A percentile compares a stretch with the other conserved stretches of the same genome.
phyloP scores from a whole-genome alignment of 2,797 vertebrate genomes.

The Mormyrus proboscirostris region DNA sequence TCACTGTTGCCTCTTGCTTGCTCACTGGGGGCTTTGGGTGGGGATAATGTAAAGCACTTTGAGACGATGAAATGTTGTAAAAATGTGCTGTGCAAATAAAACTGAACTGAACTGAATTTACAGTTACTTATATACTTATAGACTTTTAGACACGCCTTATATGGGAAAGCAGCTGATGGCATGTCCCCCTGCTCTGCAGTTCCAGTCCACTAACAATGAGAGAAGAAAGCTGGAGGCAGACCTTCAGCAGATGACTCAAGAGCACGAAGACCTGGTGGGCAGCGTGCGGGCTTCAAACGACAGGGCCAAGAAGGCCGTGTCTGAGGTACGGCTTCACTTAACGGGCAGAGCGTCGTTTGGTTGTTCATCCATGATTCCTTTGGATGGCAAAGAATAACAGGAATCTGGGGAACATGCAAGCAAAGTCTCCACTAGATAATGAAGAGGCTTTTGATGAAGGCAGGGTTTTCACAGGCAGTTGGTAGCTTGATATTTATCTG shows the following conservation, averaged over 20 bases:
- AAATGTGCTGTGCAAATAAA: neutral
- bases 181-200: slow-evolving; percentile 43
- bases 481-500: neutral
- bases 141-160: neutral
- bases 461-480: neutral
- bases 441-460: neutral
- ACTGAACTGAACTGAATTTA: neutral
- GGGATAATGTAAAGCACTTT: neutral
- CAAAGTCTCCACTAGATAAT: neutral
- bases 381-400: neutral
- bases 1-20: neutral
- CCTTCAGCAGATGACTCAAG: slow-evolving; percentile 64
- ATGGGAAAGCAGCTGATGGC: neutral
- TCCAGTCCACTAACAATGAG: slow-evolving; percentile 60
- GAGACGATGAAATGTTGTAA: neutral
- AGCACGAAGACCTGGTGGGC: slow-evolving; percentile 65
- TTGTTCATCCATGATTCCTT: neutral
- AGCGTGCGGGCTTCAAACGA: slow-evolving; percentile 61
- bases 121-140: neutral
- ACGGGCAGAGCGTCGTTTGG: neutral
- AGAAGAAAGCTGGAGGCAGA: slow-evolving; percentile 79
- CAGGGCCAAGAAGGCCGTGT: slow-evolving; percentile 67
- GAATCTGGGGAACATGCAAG: neutral
- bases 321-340: slow-evolving; percentile 55
- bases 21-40: neutral